Conservation (phyloP, 2,113 vertebrate species). For the Ellobius talpinus region DNA sequence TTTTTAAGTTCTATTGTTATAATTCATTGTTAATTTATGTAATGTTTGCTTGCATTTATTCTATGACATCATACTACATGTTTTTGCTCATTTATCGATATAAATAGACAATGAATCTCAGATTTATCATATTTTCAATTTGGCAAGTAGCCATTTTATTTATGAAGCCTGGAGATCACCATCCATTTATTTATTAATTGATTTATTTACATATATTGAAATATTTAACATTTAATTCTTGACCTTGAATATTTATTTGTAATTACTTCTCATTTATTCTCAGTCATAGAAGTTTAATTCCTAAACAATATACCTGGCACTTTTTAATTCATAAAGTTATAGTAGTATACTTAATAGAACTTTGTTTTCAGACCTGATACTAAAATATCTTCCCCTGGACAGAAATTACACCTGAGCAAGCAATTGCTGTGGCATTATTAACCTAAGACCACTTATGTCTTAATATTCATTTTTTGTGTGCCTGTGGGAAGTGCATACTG, state of each 20-base stretch:
- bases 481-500: neutral
- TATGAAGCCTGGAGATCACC: neutral
- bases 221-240: neutral
- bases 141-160: neutral
- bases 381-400: neutral
- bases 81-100: neutral
- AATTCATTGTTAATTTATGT: neutral
- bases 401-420: neutral
- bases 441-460: neutral
- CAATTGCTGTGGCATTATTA: neutral
- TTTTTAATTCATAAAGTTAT: neutral
- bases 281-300: neutral
- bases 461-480: neutral
- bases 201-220: neutral
- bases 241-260: neutral
- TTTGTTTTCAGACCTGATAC: neutral
- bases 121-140: neutral
- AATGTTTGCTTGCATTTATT: neutral
- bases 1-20: neutral
- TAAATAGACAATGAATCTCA: neutral
- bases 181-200: neutral
- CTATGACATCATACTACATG: neutral
- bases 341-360: neutral
- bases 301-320: neutral
- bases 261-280: neutral